A percentile compares a stretch with the other conserved stretches of the same genome.
These are phyloP conservation scores for Brienomyrus longianalis DNA, from an alignment of 2,113 vertebrate genomes.

Conservation along the genomic window DNA sequence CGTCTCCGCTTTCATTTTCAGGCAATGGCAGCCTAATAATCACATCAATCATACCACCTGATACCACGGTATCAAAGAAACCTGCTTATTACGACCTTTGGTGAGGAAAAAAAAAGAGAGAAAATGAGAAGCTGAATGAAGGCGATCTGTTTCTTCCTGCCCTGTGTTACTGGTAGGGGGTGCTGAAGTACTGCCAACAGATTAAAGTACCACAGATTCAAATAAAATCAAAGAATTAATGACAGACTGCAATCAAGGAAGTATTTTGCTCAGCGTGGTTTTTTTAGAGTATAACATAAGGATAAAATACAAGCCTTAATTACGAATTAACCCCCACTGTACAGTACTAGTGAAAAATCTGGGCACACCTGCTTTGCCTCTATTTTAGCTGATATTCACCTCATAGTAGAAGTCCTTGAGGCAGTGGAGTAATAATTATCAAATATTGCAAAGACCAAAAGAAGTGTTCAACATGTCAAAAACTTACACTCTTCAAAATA, in stretches of 20 bases:
- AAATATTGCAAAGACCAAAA: background rate
- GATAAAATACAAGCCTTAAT: conserved; percentile 2
- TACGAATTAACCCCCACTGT: background rate
- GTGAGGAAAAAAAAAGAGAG: background rate
- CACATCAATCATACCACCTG: background rate
- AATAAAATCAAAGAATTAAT: background rate
- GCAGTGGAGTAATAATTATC: background rate
- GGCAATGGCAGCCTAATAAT: background rate
- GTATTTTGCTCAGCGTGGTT: background rate
- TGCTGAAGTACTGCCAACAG: background rate
- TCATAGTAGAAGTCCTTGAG: background rate
- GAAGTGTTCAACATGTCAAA: background rate
- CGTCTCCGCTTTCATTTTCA: background rate
- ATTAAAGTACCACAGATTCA: background rate
- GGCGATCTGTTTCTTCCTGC: background rate
- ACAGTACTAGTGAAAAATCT: background rate
- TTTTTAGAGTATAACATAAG: background rate
- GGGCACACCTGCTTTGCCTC: background rate
- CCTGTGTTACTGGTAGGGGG: background rate
- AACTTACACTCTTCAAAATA: background rate
- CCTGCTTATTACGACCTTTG: background rate
- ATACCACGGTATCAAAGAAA: background rate
- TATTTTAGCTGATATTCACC: background rate
- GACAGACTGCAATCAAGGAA: background rate
- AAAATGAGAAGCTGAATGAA: background rate